Evolutionary conservation across 2,113 vertebrate genomes (phyloP).

Genomic region (Forbesichthys papilliferus): DNA sequence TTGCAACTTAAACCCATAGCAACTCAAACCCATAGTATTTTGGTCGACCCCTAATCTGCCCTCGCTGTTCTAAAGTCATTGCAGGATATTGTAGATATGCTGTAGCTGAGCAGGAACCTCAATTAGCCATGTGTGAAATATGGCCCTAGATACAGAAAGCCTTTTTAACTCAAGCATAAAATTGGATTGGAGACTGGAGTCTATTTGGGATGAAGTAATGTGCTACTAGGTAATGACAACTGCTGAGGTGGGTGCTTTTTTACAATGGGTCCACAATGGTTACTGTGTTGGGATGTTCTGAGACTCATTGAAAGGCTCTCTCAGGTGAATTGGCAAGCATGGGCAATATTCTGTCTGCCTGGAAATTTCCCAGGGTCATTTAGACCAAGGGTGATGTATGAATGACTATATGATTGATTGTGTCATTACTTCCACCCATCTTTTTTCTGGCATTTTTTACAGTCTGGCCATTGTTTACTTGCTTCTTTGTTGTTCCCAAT

Average conservation of each 20-base stretch:
- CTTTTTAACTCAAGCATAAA: constrained; percentile 26
- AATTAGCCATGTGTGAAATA: constrained; percentile 40
- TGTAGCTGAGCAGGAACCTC: constrained; percentile 17
- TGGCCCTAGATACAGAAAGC: constrained; percentile 14
- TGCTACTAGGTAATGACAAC: background rate
- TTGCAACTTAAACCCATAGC: background rate
- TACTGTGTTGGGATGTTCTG: background rate
- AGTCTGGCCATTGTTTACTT: constrained; percentile 15
- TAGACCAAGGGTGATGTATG: constrained; percentile 26
- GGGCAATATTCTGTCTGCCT: constrained; percentile 38
- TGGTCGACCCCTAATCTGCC: constrained; percentile 8
- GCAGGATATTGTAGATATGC: constrained; percentile 32
- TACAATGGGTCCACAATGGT: background rate
- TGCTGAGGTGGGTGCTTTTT: background rate
- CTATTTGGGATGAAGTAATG: constrained; percentile 12
- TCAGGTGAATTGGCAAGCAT: constrained; percentile 15
- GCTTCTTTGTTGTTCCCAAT: constrained; percentile 4
- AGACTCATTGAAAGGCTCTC: constrained; percentile 11
- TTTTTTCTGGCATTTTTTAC: constrained; percentile 34
- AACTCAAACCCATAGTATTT: background rate
- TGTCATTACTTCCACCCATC: constrained; percentile 21
- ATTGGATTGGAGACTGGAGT: constrained; percentile 30
- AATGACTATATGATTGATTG: constrained; percentile 10
- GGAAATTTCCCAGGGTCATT: constrained; percentile 28
- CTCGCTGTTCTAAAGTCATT: constrained; percentile 21